A percentile compares a stretch with the other conserved stretches of the same genome.
Evolutionary conservation across 2,888 invertebrate species (phyloP).

Genomic region (Ellobium chinense): DNA sequence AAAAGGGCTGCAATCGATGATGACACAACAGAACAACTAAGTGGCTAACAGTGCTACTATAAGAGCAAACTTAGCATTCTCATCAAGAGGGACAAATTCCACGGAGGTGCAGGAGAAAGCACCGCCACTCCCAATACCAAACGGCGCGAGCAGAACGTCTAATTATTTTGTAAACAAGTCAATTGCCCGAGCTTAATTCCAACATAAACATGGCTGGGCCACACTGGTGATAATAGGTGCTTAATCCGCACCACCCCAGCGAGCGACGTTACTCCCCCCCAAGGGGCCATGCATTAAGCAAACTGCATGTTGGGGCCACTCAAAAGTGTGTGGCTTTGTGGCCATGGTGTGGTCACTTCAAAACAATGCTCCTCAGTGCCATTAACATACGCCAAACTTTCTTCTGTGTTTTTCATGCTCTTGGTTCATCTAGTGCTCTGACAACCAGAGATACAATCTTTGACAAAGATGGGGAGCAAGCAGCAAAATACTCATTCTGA

Average conservation of each 20-base stretch:
- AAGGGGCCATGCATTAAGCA: background rate
- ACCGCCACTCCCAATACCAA: background rate
- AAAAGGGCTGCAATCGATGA: too few relatives aligned
- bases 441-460: too few relatives aligned
- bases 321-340: background rate
- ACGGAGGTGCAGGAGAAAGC: too few relatives aligned
- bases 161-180: slow-evolving; percentile 14
- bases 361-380: background rate
- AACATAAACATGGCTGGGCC: slow-evolving; percentile 2
- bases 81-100: too few relatives aligned
- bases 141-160: background rate
- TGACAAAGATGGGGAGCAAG: too few relatives aligned
- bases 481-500: too few relatives aligned
- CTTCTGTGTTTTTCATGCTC: too few relatives aligned
- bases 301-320: background rate
- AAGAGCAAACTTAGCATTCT: too few relatives aligned
- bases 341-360: background rate
- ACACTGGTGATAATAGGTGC: slow-evolving; percentile 3
- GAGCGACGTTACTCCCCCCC: background rate
- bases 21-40: too few relatives aligned
- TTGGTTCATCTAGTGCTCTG: too few relatives aligned
- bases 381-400: too few relatives aligned
- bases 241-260: background rate
- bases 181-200: background rate
- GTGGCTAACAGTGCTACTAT: too few relatives aligned